phyloP scores from a whole-genome alignment of 2,113 vertebrate genomes.

The Pachypanchax playfairii region DNA sequence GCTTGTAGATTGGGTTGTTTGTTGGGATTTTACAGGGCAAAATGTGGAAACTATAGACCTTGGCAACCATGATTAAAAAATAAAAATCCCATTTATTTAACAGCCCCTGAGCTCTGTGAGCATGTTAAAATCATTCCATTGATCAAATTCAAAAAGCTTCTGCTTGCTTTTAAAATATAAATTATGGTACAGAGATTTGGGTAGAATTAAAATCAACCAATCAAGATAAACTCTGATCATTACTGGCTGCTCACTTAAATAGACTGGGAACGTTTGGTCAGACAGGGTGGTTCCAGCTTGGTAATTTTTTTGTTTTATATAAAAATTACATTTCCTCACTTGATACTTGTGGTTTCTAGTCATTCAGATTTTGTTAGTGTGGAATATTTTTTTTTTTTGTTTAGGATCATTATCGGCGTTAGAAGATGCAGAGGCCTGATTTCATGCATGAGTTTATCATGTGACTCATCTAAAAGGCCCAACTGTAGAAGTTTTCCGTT shows the following conservation, averaged over 20 bases:
- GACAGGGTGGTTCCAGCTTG: slow-evolving; percentile 9
- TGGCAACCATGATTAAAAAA: slow-evolving; percentile 10
- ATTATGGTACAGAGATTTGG: background rate
- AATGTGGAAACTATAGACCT: slow-evolving; percentile 19
- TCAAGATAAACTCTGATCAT: background rate
- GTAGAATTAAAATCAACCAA: background rate
- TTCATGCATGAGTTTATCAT: background rate
- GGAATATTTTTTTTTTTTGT: background rate
- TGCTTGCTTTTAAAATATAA: slow-evolving; percentile 16
- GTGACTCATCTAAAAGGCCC: slow-evolving; percentile 6
- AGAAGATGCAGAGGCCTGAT: background rate
- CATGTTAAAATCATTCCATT: slow-evolving; percentile 46
- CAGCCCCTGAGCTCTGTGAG: slow-evolving; percentile 27
- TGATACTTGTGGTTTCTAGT: slow-evolving; percentile 5
- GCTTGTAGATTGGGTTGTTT: slow-evolving; percentile 30
- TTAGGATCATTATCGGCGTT: slow-evolving; percentile 3
- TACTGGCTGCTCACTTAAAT: background rate
- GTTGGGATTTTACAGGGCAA: slow-evolving; percentile 21
- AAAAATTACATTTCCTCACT: background rate
- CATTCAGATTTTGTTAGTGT: background rate
- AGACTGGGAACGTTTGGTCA: background rate
- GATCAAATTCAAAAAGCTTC: background rate
- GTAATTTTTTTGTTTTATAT: background rate
- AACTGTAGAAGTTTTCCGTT: slow-evolving; percentile 1
- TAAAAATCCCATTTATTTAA: slow-evolving; percentile 31